Percentiles rank a stretch among this genome's conserved stretches.
phyloP scores from a whole-genome alignment of 1,140 invertebrate genomes.

The Papilio helenus region DNA sequence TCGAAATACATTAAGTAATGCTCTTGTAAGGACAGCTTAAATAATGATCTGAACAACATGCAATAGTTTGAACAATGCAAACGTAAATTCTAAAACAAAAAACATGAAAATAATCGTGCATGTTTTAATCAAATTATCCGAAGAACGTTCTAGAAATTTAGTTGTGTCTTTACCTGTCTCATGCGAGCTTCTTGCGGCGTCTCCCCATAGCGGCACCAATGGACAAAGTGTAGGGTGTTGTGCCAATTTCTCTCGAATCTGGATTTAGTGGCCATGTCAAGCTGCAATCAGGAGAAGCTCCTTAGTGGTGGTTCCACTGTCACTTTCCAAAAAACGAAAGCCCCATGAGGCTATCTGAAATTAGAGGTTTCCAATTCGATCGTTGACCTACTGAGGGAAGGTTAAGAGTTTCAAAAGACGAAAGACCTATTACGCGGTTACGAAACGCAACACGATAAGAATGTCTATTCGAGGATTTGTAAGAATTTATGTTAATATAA shows the following conservation, averaged over 20 bases:
- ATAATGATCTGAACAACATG: slow-evolving; percentile 43
- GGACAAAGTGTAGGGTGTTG: slow-evolving; percentile 87
- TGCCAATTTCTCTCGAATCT: slow-evolving; percentile 86
- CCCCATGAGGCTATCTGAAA: slow-evolving; percentile 81
- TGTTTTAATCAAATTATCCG: slow-evolving; percentile 15
- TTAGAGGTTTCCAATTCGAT: slow-evolving; percentile 81
- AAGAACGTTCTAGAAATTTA: slow-evolving; percentile 52
- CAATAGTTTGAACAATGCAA: slow-evolving; percentile 44
- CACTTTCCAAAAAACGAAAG: slow-evolving; percentile 74
- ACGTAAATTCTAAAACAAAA: slow-evolving; percentile 53
- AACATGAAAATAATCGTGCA: slow-evolving; percentile 24
- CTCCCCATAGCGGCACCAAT: slow-evolving; percentile 87
- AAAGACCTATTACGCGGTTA: slow-evolving; percentile 25
- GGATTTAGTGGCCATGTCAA: slow-evolving; percentile 82
- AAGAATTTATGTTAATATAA: slow-evolving; percentile 5
- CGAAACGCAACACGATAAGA: slow-evolving; percentile 31
- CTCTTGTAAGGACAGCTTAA: slow-evolving; percentile 51
- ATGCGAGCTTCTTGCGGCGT: slow-evolving; percentile 85
- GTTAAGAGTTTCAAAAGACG: slow-evolving; percentile 25
- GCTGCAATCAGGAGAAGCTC: slow-evolving; percentile 82
- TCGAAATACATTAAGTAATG: neutral
- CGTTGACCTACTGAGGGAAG: slow-evolving; percentile 68
- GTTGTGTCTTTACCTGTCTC: slow-evolving; percentile 83
- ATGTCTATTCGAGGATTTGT: slow-evolving; percentile 2
- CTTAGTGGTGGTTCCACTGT: slow-evolving; percentile 78